A percentile compares a stretch with the other conserved stretches of the same genome.
Evolutionary conservation across 2,113 vertebrate species (phyloP).

Genomic region (Nipponia nippon): DNA sequence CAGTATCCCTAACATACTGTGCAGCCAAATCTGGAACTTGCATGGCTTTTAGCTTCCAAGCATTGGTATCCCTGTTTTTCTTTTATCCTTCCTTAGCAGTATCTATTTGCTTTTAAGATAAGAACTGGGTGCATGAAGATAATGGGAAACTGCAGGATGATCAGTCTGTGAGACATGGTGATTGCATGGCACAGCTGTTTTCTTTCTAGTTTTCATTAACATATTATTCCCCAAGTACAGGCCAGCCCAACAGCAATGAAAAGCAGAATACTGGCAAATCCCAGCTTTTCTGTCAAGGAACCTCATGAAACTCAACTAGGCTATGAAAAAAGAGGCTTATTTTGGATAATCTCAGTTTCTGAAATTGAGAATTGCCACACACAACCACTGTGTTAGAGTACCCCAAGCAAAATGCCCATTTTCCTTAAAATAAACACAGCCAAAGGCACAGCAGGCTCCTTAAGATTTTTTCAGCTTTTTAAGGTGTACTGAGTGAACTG

Average conservation of each 20-base stretch:
- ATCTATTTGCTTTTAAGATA: background rate
- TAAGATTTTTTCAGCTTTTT: background rate
- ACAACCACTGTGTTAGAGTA: background rate
- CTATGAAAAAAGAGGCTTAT: background rate
- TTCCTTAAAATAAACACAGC: background rate
- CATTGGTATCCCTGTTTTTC: background rate
- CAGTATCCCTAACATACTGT: background rate
- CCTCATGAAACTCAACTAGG: background rate
- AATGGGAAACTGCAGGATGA: background rate
- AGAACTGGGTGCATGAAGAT: background rate
- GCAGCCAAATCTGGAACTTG: background rate
- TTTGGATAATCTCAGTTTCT: background rate
- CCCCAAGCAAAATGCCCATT: background rate
- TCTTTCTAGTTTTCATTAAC: background rate
- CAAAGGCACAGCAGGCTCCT: background rate
- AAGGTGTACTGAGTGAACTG: background rate
- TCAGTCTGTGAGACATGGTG: background rate
- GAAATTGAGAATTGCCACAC: background rate
- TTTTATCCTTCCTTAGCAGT: background rate
- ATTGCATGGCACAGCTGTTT: background rate
- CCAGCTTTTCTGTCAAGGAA: background rate
- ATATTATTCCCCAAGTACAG: background rate
- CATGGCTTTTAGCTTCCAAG: background rate
- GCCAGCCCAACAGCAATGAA: background rate
- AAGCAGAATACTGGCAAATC: background rate